These are phyloP conservation scores for Nymphalis c-album DNA, from an alignment of 2,888 invertebrate genomes.

Conservation along the genomic window DNA sequence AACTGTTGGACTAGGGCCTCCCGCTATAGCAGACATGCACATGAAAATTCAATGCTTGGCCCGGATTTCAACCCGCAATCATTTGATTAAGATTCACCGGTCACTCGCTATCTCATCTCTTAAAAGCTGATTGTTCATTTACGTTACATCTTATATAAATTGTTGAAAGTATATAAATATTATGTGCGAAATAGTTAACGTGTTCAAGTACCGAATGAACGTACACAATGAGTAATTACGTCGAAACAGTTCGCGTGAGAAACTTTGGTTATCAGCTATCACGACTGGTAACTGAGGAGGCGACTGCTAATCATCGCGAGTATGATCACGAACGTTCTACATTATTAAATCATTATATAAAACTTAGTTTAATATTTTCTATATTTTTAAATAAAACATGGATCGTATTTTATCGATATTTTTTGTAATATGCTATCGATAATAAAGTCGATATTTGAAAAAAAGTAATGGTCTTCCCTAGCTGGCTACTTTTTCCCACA, in stretches of 20 bases:
- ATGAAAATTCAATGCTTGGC: no score
- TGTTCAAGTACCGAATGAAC: background rate
- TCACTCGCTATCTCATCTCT: background rate
- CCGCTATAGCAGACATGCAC: no score
- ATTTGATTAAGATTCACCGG: background rate
- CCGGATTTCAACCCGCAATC: background rate
- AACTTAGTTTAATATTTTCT: background rate
- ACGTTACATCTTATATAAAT: background rate
- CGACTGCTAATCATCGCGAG: conserved; percentile 24
- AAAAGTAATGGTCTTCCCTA: conserved; percentile 50
- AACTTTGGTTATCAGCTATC: conserved; percentile 28
- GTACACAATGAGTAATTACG: conserved; percentile 19
- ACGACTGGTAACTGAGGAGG: conserved; percentile 22
- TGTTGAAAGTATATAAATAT: background rate
- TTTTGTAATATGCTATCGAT: background rate
- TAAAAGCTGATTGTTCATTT: no score
- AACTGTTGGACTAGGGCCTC: no score
- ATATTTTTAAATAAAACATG: background rate
- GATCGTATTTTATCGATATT: background rate
- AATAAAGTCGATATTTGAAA: background rate
- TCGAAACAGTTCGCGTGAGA: conserved; percentile 31
- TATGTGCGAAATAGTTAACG: background rate
- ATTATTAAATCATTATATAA: conserved; percentile 13
- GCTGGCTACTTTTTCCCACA: conserved; percentile 66
- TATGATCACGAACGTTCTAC: conserved; percentile 22